Percentiles rank a stretch among this genome's conserved stretches.
phyloP scores from a whole-genome alignment of 2,797 vertebrate genomes.

The Todus mexicanus region DNA sequence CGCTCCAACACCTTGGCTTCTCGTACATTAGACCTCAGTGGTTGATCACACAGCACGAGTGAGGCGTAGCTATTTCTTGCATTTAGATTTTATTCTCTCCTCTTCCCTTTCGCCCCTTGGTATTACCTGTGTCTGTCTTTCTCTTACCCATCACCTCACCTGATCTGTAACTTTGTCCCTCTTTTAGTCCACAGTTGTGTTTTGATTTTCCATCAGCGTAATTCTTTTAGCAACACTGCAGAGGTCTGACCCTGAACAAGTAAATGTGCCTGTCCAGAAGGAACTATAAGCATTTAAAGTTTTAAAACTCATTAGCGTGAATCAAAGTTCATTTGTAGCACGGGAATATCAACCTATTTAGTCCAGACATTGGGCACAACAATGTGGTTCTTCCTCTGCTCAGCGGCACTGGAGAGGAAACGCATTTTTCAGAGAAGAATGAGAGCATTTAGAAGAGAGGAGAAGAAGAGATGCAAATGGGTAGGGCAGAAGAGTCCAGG shows the following conservation, averaged over 20 bases:
- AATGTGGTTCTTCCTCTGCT: not conserved
- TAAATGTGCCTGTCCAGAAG: not conserved
- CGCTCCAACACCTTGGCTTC: not conserved
- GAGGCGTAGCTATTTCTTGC: not conserved
- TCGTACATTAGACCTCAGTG: not conserved
- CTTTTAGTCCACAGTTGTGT: not conserved
- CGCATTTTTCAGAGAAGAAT: not conserved
- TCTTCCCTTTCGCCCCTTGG: not conserved
- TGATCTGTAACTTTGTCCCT: not conserved
- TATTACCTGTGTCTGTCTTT: not conserved
- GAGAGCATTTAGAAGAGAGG: not conserved
- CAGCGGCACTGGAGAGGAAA: not conserved
- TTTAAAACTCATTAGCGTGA: not conserved
- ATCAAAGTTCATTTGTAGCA: not conserved
- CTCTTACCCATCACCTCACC: not conserved
- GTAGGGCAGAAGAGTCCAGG: too few species aligned
- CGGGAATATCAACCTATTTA: not conserved
- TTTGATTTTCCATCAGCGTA: not conserved
- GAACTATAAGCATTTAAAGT: not conserved
- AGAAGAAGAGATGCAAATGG: not conserved
- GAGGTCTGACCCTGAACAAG: not conserved
- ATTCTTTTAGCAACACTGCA: not conserved
- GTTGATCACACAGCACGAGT: not conserved
- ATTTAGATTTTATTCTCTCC: not conserved
- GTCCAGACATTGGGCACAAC: not conserved